phyloP scores from a whole-genome alignment of 2,888 invertebrate genomes.

The Pollenia labialis region DNA sequence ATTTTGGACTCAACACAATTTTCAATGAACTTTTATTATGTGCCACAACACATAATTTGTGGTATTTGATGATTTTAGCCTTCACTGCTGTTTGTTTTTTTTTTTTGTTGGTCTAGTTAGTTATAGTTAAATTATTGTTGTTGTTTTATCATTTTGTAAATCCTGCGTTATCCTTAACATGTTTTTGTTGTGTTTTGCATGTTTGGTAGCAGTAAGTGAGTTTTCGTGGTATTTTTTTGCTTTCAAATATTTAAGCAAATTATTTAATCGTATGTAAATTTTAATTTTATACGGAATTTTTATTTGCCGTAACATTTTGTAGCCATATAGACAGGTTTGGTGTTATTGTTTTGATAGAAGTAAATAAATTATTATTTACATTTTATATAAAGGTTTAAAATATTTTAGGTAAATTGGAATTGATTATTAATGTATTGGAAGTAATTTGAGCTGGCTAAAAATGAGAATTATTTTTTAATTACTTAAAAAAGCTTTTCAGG shows the following conservation, averaged over 20 bases:
- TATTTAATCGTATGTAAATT: constrained; percentile 64
- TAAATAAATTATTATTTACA: constrained; percentile 47
- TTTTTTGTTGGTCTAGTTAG: constrained; percentile 29
- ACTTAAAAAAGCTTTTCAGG: neutral
- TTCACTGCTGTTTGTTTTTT: neutral
- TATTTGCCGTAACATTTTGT: neutral
- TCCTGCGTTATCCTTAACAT: constrained; percentile 30
- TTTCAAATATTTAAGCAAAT: constrained; percentile 28
- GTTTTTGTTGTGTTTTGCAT: constrained; percentile 29
- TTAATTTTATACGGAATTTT: constrained; percentile 38
- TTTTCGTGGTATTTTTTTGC: constrained; percentile 24
- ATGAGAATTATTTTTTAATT: neutral
- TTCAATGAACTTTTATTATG: constrained; percentile 55
- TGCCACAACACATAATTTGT: constrained; percentile 63
- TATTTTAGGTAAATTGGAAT: constrained; percentile 27
- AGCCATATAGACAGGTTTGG: neutral
- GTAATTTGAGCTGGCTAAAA: neutral
- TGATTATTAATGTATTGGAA: constrained; percentile 42
- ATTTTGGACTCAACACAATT: neutral
- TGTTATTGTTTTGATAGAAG: neutral
- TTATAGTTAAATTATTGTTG: constrained; percentile 4
- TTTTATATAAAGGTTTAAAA: constrained; percentile 38
- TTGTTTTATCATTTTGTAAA: neutral
- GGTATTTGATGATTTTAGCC: constrained; percentile 59
- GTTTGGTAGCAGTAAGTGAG: neutral